Evolutionary conservation across 2,113 vertebrate genomes (phyloP), one percentile per base, ranked within the genome.

Genomic region (Anhinga anhinga): DNA sequence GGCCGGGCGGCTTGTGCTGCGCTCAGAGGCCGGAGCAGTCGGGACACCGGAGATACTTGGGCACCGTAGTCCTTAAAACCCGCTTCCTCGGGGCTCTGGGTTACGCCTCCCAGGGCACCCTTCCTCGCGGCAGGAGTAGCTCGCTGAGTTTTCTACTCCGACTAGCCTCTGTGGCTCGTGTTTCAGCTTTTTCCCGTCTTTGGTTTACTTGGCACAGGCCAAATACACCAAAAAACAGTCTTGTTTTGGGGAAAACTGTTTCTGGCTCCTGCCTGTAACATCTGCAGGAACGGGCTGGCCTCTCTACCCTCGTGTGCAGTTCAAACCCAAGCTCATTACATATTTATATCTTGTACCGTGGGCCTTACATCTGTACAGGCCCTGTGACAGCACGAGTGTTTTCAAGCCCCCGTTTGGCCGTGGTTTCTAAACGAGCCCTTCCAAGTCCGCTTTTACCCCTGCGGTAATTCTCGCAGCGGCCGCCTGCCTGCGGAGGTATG

Each of bases 111-210:
- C 23, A 14, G 49, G 36, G 32, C 62, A 10, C 11, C 16, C 0
- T 56, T 72, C 30, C 58, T 52, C 30, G 5, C 22, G 7, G 49
- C 58, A 30, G 59, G 26, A 36, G 11, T 9, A 53, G 40, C 47
- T 53, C 14, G 1, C 30, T 0, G 1, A 11, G 17, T 26, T 91
- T 83, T 52, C 20, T 42, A 15, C 45, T 7, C 29, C 6, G 11
- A 23, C 2, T 10, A 17, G 13, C 74, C 19, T 27, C n/a, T 5
- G 5, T 19, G 32, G 15, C 40, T 86, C 1, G 0, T 0, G 0
- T 47, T 65, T 65, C 2, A 2, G 4, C 59, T 65, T 53, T 53
- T 11, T 9, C 29, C 8, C 20, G 0, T 0, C 4, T 19, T 59
- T 49, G 15, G 4, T 69, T 69, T 52, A 40, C 32, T 20, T 55